Evolutionary conservation across 1,140 invertebrate species (phyloP).

Genomic region (Lasioglossum albipes): DNA sequence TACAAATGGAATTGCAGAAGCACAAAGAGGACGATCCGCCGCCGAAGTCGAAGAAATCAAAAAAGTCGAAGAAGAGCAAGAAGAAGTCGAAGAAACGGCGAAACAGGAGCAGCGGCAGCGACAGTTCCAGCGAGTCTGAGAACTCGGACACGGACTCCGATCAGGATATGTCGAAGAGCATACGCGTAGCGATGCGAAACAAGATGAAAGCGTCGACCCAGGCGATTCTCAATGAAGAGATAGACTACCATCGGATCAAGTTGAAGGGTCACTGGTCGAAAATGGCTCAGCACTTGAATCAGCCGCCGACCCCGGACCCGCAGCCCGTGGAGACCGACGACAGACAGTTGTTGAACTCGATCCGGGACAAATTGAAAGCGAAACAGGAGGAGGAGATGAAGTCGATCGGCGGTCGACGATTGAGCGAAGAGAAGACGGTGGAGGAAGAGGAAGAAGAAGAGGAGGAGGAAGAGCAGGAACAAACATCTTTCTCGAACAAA

Average conservation of each 20-base stretch:
- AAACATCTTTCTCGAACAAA: conserved; percentile 75
- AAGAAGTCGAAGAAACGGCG: conserved; percentile 82
- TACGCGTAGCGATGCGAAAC: conserved; percentile 86
- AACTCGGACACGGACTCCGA: conserved; percentile 80
- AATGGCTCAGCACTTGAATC: conserved; percentile 56
- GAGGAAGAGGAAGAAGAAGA: conserved; percentile 52
- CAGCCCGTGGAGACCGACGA: conserved; percentile 65
- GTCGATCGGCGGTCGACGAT: conserved; percentile 38
- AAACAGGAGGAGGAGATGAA: conserved; percentile 79
- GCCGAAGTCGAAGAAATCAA: conserved; percentile 75
- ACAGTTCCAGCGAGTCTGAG: conserved; percentile 79
- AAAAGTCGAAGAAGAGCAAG: conserved; percentile 83
- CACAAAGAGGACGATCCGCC: conserved; percentile 76
- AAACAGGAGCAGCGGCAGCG: conserved; percentile 79
- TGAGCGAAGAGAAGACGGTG: conserved; percentile 47
- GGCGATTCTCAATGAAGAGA: conserved; percentile 79
- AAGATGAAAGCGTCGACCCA: conserved; percentile 79
- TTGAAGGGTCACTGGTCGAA: conserved; percentile 66
- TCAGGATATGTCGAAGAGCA: conserved; percentile 82
- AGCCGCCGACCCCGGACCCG: conserved; percentile 52
- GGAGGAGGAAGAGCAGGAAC: conserved; percentile 46
- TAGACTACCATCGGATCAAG: conserved; percentile 72
- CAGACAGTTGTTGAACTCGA: conserved; percentile 72
- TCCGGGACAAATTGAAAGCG: conserved; percentile 77
- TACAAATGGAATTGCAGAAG: conserved; percentile 75